Percentiles rank a stretch among this genome's conserved stretches.
Conservation (phyloP, 2,888 invertebrate genomes). For the Rhamnusium bicolor region DNA sequence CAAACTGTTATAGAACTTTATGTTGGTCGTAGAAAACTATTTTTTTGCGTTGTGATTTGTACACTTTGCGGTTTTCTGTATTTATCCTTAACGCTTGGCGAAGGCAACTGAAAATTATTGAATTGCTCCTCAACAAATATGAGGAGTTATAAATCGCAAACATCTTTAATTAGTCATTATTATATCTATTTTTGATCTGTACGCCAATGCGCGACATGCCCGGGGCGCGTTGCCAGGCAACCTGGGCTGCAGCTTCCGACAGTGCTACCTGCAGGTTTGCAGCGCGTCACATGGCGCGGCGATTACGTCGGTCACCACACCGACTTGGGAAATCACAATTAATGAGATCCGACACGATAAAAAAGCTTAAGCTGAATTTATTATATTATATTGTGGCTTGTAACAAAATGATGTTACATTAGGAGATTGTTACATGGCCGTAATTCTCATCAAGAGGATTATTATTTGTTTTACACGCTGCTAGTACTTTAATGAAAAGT, state of each 20-base stretch:
- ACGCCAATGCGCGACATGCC: slow-evolving; percentile 33
- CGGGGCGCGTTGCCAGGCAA: slow-evolving; percentile 53
- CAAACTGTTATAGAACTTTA: too few relatives aligned
- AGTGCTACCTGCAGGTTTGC: slow-evolving; percentile 50
- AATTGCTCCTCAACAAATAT: background rate
- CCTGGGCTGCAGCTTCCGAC: slow-evolving; percentile 52
- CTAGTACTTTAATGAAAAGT: slow-evolving; percentile 36
- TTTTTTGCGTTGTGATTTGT: too few relatives aligned
- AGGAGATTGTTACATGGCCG: slow-evolving; percentile 18
- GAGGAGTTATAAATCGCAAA: background rate
- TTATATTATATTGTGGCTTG: slow-evolving; percentile 29
- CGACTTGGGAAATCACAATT: slow-evolving; percentile 35
- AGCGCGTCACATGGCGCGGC: slow-evolving; percentile 31
- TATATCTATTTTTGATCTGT: slow-evolving; percentile 2
- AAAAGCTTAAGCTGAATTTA: slow-evolving; percentile 31
- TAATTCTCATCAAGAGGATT: slow-evolving; percentile 39
- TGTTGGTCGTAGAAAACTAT: too few relatives aligned
- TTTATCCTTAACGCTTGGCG: too few relatives aligned
- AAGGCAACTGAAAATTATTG: background rate
- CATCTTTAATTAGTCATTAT: slow-evolving; percentile 13
- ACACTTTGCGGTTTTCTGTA: background rate
- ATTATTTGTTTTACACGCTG: slow-evolving; percentile 37
- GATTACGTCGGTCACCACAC: slow-evolving; percentile 31
- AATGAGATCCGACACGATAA: slow-evolving; percentile 27
- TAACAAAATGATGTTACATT: slow-evolving; percentile 30